Percentiles rank a stretch among this genome's conserved stretches.
Conservation (phyloP, 2,797 vertebrate genomes). For the Atherinosoma microstoma region DNA sequence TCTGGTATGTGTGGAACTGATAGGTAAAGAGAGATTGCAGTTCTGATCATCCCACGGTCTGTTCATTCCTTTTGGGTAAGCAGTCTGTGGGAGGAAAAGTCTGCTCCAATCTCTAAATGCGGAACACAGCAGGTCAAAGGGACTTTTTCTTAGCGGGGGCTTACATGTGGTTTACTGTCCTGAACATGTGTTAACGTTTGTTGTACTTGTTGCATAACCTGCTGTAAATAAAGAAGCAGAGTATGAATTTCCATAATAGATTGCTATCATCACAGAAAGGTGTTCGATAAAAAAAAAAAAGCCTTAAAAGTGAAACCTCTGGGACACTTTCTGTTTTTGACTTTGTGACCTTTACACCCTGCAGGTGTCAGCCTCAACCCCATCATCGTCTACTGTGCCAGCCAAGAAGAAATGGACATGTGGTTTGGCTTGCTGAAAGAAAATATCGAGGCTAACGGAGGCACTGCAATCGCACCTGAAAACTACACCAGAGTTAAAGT, state of each 20-base stretch:
- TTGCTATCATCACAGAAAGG: conserved; percentile 6
- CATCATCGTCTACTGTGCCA: conserved; percentile 90
- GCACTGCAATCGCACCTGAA: conserved; percentile 72
- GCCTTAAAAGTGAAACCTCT: background rate
- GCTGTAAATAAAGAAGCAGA: conserved; percentile 23
- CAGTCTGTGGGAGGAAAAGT: conserved; percentile 54
- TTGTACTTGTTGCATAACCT: conserved; percentile 29
- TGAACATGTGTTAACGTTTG: conserved; percentile 54
- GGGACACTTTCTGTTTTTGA: conserved; percentile 42
- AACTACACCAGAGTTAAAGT: conserved; percentile 82
- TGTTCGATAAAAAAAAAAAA: conserved; percentile 1
- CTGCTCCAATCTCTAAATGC: conserved; percentile 43
- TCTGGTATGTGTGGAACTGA: conserved; percentile 78
- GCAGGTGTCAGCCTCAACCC: conserved; percentile 92
- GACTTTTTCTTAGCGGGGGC: conserved; percentile 5
- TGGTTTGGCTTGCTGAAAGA: conserved; percentile 94
- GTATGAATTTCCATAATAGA: conserved; percentile 30
- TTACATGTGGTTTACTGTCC: conserved; percentile 44
- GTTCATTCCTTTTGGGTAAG: conserved; percentile 58
- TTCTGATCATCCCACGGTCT: conserved; percentile 60
- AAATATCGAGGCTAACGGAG: conserved; percentile 89
- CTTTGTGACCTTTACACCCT: conserved; percentile 52
- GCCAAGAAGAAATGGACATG: conserved; percentile 86
- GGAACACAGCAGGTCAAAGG: conserved; percentile 49
- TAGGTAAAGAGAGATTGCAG: conserved; percentile 72